phyloP scores from a whole-genome alignment of 2,888 invertebrate genomes.

The Polymixis lichenea region DNA sequence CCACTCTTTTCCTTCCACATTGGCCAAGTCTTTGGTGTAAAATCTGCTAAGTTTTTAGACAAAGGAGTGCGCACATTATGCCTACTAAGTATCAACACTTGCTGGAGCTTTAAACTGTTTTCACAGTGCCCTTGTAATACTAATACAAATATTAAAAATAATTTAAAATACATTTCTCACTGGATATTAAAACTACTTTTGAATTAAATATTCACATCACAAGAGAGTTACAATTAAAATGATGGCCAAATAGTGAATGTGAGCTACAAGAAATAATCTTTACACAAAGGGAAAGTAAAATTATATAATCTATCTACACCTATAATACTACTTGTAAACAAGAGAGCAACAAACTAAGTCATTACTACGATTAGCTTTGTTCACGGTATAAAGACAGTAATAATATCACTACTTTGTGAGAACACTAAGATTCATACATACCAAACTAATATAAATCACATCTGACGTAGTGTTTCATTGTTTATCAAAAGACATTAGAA shows the following conservation, averaged over 20 bases:
- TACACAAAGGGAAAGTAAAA: constrained; percentile 52
- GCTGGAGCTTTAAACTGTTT: constrained; percentile 65
- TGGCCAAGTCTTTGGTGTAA: constrained; percentile 80
- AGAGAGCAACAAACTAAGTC: constrained; percentile 11
- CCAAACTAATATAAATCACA: not conserved
- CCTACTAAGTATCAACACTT: constrained; percentile 81
- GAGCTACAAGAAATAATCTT: constrained; percentile 25
- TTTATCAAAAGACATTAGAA: constrained; percentile 5
- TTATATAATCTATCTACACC: constrained; percentile 47
- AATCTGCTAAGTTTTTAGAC: constrained; percentile 73
- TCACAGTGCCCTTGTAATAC: constrained; percentile 45
- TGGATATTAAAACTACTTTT: not conserved
- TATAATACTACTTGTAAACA: constrained; percentile 31
- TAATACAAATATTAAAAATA: constrained; percentile 39
- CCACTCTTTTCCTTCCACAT: constrained; percentile 79
- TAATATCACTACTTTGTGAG: not conserved
- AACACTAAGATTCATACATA: constrained; percentile 21
- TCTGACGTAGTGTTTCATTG: not conserved
- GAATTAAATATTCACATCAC: not conserved
- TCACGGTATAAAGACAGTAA: not conserved
- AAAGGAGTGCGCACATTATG: constrained; percentile 83
- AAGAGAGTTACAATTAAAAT: not conserved
- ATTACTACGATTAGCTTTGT: not conserved
- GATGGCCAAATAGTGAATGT: constrained; percentile 3
- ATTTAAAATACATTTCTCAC: constrained; percentile 45